Percentiles rank a stretch among this genome's conserved stretches.
Conservation (phyloP, 2,888 invertebrate genomes). For the Nemapogon koenigi region DNA sequence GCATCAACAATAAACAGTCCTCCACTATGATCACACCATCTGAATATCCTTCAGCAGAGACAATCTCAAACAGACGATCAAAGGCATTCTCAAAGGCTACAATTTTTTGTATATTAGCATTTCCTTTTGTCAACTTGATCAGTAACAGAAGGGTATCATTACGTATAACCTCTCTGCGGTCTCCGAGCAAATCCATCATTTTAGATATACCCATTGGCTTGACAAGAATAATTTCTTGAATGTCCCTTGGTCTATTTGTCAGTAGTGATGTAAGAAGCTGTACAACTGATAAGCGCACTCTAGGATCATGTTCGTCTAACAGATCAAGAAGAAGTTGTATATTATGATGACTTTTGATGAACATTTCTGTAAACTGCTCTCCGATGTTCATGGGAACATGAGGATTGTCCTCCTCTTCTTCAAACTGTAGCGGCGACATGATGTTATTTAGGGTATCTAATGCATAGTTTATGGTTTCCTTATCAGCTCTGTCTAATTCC, state of each 20-base stretch:
- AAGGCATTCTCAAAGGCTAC: constrained; percentile 99
- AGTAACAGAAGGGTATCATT: constrained; percentile 93
- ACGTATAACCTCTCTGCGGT: constrained; percentile 92
- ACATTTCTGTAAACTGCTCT: constrained; percentile 96
- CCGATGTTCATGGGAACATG: constrained; percentile 76
- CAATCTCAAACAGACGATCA: constrained; percentile 92
- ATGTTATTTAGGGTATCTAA: constrained; percentile 93
- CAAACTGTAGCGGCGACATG: constrained; percentile 80
- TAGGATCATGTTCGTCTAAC: constrained; percentile 94
- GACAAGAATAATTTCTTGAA: constrained; percentile 85
- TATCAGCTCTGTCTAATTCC: constrained; percentile 87
- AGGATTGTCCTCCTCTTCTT: constrained; percentile 78
- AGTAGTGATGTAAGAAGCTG: constrained; percentile 88
- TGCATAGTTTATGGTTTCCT: constrained; percentile 91
- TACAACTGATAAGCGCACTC: constrained; percentile 89
- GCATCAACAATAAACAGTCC: constrained; percentile 92
- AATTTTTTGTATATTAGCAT: constrained; percentile 98
- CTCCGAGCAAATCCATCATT: constrained; percentile 94
- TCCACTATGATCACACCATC: constrained; percentile 98
- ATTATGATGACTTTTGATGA: constrained; percentile 88
- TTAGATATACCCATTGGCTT: constrained; percentile 98
- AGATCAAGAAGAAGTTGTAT: constrained; percentile 81
- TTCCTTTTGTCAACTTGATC: constrained; percentile 89
- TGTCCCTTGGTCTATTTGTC: constrained; percentile 83
- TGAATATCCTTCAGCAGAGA: constrained; percentile 88